Conservation (phyloP, 2,797 vertebrate species). For the Onychomys arenicola region DNA sequence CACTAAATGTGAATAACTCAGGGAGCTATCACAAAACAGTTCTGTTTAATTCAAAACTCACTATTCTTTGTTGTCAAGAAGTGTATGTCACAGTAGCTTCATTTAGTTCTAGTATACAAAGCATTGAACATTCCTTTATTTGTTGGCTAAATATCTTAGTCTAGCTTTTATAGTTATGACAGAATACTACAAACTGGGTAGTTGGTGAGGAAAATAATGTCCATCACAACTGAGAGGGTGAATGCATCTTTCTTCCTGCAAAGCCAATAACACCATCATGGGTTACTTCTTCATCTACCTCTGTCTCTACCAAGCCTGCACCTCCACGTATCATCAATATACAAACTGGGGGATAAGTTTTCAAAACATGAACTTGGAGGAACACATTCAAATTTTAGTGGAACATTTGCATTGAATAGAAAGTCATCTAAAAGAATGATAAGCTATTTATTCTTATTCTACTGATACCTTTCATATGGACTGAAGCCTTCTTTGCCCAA, state of each 20-base stretch:
- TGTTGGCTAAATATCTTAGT: neutral
- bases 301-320: neutral
- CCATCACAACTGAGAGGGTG: neutral
- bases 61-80: neutral
- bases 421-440: slow-evolving; percentile 9
- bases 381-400: neutral
- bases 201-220: neutral
- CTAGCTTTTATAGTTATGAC: neutral
- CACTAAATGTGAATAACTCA: neutral
- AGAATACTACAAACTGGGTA: neutral
- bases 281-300: neutral
- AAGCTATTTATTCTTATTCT: neutral
- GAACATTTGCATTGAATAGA: slow-evolving; percentile 36
- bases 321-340: neutral
- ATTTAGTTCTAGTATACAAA: neutral
- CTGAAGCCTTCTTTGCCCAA: neutral
- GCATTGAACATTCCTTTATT: neutral
- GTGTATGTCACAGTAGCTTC: neutral
- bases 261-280: neutral
- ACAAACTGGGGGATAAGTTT: neutral
- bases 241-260: neutral
- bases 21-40: neutral
- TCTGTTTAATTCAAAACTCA: neutral
- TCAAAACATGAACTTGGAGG: neutral
- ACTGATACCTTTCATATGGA: neutral